Percentiles rank a stretch among this genome's conserved stretches.
phyloP scores from a whole-genome alignment of 2,888 invertebrate genomes.

The Azorinus chamasolen region DNA sequence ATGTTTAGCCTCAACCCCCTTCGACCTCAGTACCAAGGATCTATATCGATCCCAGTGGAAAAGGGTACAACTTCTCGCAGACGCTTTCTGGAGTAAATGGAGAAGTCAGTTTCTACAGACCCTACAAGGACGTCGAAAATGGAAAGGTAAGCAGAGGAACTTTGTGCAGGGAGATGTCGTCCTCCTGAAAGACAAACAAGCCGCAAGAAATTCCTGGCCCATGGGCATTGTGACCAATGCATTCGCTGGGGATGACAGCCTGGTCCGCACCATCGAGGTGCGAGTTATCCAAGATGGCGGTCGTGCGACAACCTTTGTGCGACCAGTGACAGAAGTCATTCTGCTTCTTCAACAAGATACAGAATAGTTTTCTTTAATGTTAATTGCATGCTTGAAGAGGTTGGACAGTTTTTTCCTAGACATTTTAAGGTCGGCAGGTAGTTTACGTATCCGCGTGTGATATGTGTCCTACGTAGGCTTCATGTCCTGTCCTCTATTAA shows the following conservation, averaged over 20 bases:
- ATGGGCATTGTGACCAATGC: constrained; percentile 27
- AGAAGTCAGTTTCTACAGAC: constrained; percentile 35
- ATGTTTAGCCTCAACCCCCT: neutral
- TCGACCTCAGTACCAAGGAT: constrained; percentile 24
- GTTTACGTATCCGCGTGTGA: too few species aligned
- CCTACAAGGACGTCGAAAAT: constrained; percentile 37
- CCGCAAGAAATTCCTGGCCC: constrained; percentile 34
- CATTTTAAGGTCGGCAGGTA: too few species aligned
- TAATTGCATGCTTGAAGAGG: too few species aligned
- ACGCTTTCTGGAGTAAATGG: constrained; percentile 48
- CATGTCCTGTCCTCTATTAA: too few species aligned
- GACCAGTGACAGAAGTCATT: too few species aligned
- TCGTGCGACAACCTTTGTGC: too few species aligned
- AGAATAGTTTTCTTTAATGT: too few species aligned
- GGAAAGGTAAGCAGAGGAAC: constrained; percentile 10
- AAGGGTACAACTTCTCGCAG: constrained; percentile 31
- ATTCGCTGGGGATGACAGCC: constrained; percentile 27
- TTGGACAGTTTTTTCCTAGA: too few species aligned
- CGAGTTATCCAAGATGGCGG: constrained; percentile 17
- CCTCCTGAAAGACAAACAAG: constrained; percentile 29
- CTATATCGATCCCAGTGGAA: constrained; percentile 32
- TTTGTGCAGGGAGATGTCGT: constrained; percentile 42
- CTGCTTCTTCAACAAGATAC: too few species aligned
- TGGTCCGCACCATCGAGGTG: constrained; percentile 34
- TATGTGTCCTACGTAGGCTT: too few species aligned